Percentiles rank a stretch among this genome's conserved stretches.
phyloP scores from a whole-genome alignment of 2,113 vertebrate genomes.

The Rhinopomastus cyanomelas region DNA sequence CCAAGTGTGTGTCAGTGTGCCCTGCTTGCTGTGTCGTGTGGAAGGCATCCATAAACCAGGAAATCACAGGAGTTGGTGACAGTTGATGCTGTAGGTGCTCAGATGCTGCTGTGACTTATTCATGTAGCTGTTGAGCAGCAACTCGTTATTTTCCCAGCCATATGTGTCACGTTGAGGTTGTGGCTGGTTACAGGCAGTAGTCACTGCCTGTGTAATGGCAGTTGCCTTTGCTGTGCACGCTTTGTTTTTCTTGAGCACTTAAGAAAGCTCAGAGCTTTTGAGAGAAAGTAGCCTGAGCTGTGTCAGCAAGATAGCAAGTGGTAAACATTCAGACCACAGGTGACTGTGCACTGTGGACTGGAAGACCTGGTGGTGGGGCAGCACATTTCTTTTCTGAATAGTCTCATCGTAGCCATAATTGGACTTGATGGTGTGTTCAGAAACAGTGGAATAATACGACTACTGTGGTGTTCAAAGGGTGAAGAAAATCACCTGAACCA shows the following conservation, averaged over 20 bases:
- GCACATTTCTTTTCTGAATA: not conserved
- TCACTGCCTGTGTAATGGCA: not conserved
- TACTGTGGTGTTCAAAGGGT: not conserved
- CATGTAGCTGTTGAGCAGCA: not conserved
- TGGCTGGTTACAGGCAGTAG: fast-evolving
- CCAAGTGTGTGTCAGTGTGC: not conserved
- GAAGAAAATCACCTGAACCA: not conserved
- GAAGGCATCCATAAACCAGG: not conserved
- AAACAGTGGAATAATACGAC: not conserved
- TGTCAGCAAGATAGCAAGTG: not conserved
- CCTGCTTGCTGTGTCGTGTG: not conserved
- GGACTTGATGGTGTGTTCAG: not conserved
- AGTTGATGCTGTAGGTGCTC: not conserved
- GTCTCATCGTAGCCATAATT: not conserved
- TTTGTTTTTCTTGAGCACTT: fast-evolving
- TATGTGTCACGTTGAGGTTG: not conserved
- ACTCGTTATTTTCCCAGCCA: not conserved
- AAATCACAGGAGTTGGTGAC: not conserved
- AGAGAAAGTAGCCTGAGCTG: not conserved
- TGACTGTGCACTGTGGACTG: not conserved
- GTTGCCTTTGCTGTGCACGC: not conserved
- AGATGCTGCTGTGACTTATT: not conserved
- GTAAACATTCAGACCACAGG: not conserved
- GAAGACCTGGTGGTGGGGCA: not conserved
- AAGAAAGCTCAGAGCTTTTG: not conserved